Evolutionary conservation across 2,888 invertebrate genomes (phyloP).

Genomic region (Antheraea yamamai): DNA sequence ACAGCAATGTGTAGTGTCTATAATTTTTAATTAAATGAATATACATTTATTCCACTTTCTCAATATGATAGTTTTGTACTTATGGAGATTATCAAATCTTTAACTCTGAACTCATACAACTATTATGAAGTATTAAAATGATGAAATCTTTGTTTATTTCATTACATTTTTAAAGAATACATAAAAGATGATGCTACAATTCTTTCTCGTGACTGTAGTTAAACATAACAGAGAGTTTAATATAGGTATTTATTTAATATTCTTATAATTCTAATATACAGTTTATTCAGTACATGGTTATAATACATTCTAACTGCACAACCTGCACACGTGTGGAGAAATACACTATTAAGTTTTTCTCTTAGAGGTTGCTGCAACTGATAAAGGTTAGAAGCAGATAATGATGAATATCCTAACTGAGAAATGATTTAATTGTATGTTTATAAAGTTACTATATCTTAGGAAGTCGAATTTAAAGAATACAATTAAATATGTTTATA

Average conservation of each 20-base stretch:
- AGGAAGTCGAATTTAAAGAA: not conserved
- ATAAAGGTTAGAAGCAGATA: too few species aligned
- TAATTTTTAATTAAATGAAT: not conserved
- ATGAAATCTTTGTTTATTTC: not conserved
- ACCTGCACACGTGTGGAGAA: too few species aligned
- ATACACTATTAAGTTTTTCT: too few species aligned
- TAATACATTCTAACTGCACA: too few species aligned
- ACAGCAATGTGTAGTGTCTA: not conserved
- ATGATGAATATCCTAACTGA: not conserved
- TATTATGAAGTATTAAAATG: not conserved
- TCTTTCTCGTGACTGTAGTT: too few species aligned
- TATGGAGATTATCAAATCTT: too few species aligned
- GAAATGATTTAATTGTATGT: not conserved
- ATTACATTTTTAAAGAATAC: not conserved
- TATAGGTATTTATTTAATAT: too few species aligned
- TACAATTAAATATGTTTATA: not conserved
- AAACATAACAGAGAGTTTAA: too few species aligned
- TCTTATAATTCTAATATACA: too few species aligned
- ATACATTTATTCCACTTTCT: not conserved
- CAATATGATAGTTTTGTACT: not conserved
- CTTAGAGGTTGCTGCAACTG: too few species aligned
- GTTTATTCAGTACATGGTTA: too few species aligned
- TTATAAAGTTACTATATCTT: not conserved
- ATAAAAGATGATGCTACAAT: not conserved
- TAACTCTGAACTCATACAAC: not conserved